Evolutionary conservation across 2,113 vertebrate genomes (phyloP).

Genomic region (Eubucco bourcierii): DNA sequence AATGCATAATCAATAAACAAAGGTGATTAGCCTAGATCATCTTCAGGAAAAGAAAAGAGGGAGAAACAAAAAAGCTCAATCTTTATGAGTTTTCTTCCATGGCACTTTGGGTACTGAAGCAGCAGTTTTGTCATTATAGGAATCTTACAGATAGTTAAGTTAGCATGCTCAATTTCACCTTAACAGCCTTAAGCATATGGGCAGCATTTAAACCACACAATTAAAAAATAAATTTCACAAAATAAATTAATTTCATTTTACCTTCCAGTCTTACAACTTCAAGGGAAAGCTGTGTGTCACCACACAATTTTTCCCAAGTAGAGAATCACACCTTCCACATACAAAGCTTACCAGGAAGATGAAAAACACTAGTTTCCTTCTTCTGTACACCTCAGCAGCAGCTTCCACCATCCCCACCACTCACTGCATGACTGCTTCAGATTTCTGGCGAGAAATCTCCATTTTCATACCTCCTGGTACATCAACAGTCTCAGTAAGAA

Average conservation of each 20-base stretch:
- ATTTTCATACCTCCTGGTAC: not conserved
- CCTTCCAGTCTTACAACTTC: not conserved
- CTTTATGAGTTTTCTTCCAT: not conserved
- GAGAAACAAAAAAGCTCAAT: not conserved
- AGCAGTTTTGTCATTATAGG: not conserved
- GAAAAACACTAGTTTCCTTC: fast-evolving
- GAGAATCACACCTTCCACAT: fast-evolving
- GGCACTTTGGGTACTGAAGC: not conserved
- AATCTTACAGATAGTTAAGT: not conserved
- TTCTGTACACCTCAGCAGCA: fast-evolving
- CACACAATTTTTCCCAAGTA: fast-evolving
- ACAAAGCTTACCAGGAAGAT: not conserved
- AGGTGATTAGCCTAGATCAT: not conserved
- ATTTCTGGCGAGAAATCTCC: not conserved
- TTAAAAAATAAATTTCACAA: not conserved
- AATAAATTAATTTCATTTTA: not conserved
- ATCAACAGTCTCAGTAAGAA: fast-evolving
- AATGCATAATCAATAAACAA: not conserved
- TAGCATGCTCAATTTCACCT: not conserved
- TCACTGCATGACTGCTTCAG: fast-evolving
- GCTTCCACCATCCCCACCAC: not conserved
- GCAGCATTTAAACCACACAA: not conserved
- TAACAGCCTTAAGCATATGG: not conserved
- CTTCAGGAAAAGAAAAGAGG: fast-evolving
- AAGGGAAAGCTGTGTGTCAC: not conserved